Evolutionary conservation across 2,888 invertebrate genomes (phyloP).

Genomic region (Lysandra bellargus): DNA sequence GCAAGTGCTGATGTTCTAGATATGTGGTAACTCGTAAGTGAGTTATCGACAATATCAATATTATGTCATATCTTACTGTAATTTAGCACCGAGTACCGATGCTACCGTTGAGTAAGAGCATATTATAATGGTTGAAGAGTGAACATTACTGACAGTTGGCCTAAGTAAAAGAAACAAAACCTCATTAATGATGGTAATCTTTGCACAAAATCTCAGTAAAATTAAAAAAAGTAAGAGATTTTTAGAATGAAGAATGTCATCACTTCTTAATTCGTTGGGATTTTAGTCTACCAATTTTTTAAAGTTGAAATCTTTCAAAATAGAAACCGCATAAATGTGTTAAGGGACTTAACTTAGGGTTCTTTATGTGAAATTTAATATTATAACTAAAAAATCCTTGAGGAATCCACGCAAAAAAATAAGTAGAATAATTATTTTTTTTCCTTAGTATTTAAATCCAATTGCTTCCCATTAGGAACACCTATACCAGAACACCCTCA

Average conservation of each 20-base stretch:
- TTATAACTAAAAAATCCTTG: too few species aligned
- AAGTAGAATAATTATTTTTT: too few species aligned
- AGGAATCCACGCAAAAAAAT: too few species aligned
- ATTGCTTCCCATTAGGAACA: slow-evolving; percentile 65
- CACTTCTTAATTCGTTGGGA: background rate
- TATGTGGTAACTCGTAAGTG: background rate
- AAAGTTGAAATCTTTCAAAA: too few species aligned
- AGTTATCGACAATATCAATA: slow-evolving; percentile 14
- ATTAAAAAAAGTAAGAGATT: background rate
- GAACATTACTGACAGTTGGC: background rate
- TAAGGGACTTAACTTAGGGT: too few species aligned
- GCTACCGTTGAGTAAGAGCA: slow-evolving; percentile 4
- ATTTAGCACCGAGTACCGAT: slow-evolving; percentile 12
- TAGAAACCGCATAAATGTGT: too few species aligned
- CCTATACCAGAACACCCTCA: slow-evolving; percentile 77
- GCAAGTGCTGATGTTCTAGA: slow-evolving; percentile 9
- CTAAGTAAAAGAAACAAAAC: background rate
- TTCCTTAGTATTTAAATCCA: background rate
- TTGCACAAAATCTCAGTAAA: background rate
- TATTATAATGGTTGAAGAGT: background rate
- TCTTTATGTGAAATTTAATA: too few species aligned
- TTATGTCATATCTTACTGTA: slow-evolving; percentile 22
- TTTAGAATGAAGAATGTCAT: background rate
- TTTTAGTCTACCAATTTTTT: too few species aligned
- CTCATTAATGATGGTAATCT: background rate